A percentile compares a stretch with the other conserved stretches of the same genome.
Conservation (phyloP, 35 echinoderm and acorn worm genomes). For the Chiridota heheva region DNA sequence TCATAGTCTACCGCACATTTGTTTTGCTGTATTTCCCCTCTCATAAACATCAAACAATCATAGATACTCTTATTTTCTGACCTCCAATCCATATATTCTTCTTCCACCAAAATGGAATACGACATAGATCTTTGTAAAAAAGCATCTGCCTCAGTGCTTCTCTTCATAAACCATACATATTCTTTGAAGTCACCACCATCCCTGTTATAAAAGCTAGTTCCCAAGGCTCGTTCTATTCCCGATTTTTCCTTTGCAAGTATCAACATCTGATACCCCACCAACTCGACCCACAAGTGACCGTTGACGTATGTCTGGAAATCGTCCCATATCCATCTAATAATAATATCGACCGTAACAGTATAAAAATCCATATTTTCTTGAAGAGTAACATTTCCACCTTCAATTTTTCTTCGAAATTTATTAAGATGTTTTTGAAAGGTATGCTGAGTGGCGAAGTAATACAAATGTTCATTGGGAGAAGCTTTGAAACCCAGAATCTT, state of each 20-base stretch:
- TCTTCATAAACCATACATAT: constrained; percentile 59
- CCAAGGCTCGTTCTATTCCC: constrained; percentile 54
- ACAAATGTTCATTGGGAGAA: neutral
- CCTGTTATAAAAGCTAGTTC: constrained; percentile 42
- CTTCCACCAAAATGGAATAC: constrained; percentile 21
- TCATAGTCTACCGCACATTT: constrained; percentile 18
- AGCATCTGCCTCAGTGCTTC: constrained; percentile 15
- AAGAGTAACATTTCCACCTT: neutral
- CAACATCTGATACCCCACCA: constrained; percentile 58
- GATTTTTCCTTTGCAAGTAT: constrained; percentile 67
- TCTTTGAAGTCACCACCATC: constrained; percentile 32
- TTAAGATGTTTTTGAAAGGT: constrained; percentile 1
- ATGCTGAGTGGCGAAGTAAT: constrained; percentile 2
- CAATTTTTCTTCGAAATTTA: neutral
- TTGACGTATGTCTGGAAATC: neutral
- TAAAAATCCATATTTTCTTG: constrained; percentile 29
- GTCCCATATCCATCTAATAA: constrained; percentile 16
- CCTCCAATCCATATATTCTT: neutral
- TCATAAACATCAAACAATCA: neutral
- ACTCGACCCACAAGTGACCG: constrained; percentile 24
- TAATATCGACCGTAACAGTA: constrained; percentile 9
- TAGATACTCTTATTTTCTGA: neutral
- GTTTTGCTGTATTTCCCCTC: neutral
- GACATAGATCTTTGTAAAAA: constrained; percentile 32
- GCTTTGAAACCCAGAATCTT: too few relatives aligned